These are phyloP conservation scores for Zaprionus bogoriensis DNA, from an alignment of 2,888 invertebrate species.

Conservation along the genomic window DNA sequence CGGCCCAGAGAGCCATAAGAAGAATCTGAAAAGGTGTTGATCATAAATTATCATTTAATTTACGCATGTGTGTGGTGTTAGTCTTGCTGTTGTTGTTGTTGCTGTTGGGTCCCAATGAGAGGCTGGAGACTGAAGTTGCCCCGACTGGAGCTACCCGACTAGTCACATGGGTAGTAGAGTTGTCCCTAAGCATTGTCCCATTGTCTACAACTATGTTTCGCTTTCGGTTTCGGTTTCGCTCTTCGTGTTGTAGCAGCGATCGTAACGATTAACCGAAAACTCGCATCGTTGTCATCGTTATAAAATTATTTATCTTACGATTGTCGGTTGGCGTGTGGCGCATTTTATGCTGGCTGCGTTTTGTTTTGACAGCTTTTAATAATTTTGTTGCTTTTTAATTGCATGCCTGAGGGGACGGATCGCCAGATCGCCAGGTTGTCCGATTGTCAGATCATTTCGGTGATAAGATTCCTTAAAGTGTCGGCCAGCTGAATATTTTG, in stretches of 20 bases:
- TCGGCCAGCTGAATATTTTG: neutral
- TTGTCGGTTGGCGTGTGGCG: constrained; percentile 61
- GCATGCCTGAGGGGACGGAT: constrained; percentile 40
- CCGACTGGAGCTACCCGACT: neutral
- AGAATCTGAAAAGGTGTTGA: constrained; percentile 81
- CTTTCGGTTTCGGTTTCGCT: constrained; percentile 20
- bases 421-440: constrained; percentile 7
- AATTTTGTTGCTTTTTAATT: constrained; percentile 74
- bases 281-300: constrained; percentile 48
- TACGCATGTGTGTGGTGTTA: constrained; percentile 75
- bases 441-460: neutral
- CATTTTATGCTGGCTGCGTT: constrained; percentile 63
- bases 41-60: constrained; percentile 82
- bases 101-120: constrained; percentile 1
- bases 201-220: constrained; percentile 71
- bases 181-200: constrained; percentile 60
- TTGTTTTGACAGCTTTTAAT: constrained; percentile 74
- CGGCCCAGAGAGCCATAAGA: constrained; percentile 28
- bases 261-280: constrained; percentile 52
- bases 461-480: constrained; percentile 17
- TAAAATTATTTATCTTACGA: constrained; percentile 59
- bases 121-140: neutral
- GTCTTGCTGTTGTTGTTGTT: constrained; percentile 27
- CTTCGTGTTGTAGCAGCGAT: constrained; percentile 46
- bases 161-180: constrained; percentile 39